Evolutionary conservation across 2,797 vertebrate genomes (phyloP), one percentile per base, ranked within the genome.

Genomic region (Euthynnus affinis): DNA sequence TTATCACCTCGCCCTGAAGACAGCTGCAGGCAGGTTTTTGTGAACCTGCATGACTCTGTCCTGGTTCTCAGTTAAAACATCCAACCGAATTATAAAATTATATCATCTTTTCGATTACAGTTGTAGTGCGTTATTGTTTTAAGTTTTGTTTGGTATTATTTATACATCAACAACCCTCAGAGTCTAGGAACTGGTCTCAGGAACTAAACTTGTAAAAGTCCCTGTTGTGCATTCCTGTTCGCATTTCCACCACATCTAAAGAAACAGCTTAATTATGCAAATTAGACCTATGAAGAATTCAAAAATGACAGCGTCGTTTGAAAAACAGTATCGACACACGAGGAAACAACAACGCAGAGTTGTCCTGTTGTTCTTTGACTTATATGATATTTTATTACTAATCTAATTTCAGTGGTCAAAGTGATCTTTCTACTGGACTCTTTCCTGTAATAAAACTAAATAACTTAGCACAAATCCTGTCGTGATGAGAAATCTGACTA

Each of bases 61-160:
- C 37, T 15, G 12, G 56, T 20, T 32, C 64, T 49, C 8, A 2
- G 13, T 25, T 56, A 17, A 71, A 79, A 85, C 9, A 1, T 71
- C 32, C 18, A 29, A 29, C 61, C 29, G 53, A 56, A 34, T 22
- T 15, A 64, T 6, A 34, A 59, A 57, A 14, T 6, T 20, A 29
- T 29, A 13, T 18, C 49, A 9, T 44, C 42, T 44, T 44, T 44
- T 44, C 27, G 15, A 44, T 15, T 44, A 44, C 10, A 44, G 42
- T 44, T 13, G 5, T 29, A 44, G 3, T 15, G 12, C 18, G 15
- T 48, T 40, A 40, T 40, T 40, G 37, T 40, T 40, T 40, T 40
- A 40, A 12, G 37, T 40, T 12, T 34, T 34, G 9, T 9, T 40
- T 32, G 2, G 9, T 0, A 17, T 60, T 22, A 25, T 40, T 74